Base-by-base conservation (phyloP, 2,888 invertebrate species). In the Dromius quadrimaculatus region DNA sequence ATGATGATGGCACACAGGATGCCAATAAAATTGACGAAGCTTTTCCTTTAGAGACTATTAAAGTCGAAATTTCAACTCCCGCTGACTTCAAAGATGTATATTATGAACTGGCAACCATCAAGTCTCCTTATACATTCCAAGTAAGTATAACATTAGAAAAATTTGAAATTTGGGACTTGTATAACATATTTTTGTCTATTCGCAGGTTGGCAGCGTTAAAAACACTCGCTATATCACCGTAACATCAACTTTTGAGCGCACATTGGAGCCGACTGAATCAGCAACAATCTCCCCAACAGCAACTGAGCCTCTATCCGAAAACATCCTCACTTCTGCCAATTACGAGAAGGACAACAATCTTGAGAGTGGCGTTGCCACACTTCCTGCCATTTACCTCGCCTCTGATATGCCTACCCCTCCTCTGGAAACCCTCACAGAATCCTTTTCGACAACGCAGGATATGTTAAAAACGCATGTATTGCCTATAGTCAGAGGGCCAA, bases 51-150 rank as follows among this genome's bases (percentile, higher is more conserved):
- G 93, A 94, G 83, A 95, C 94, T 1, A 83, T 95, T 64, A 93
- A 93, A 81, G 92, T 95, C 5, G 93, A 94, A 82, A 94, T 94
- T 76, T 94, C 94, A 0, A 94, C 94, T 1, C 93, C 94, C 0
- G 90, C 92, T 22, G 93, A 94, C 80, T 92, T 94, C 78, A 89
- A 88, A 80, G 92, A 94, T 81, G 87, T 92, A 74, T 94, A 95
- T 79, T 94, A 92, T 79, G 93, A 95, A 85, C 92, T 95, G 76
- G 94, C 94, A 36, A 95, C 95, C 1, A 92, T 95, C 74, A 93
- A 92, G 81, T 93, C 94, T 72, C 94, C 95, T 2, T 95, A 94
- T 78, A 90, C 92, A 70, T 95, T 94, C 83, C 94, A 94, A 90
- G 94, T 93, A 85, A 82, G 78, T 76, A 71, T 71, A 50, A 19